Evolutionary conservation across 2,113 vertebrate genomes (phyloP), one percentile per base, ranked within the genome.

Genomic region (Vulpes vulpes): DNA sequence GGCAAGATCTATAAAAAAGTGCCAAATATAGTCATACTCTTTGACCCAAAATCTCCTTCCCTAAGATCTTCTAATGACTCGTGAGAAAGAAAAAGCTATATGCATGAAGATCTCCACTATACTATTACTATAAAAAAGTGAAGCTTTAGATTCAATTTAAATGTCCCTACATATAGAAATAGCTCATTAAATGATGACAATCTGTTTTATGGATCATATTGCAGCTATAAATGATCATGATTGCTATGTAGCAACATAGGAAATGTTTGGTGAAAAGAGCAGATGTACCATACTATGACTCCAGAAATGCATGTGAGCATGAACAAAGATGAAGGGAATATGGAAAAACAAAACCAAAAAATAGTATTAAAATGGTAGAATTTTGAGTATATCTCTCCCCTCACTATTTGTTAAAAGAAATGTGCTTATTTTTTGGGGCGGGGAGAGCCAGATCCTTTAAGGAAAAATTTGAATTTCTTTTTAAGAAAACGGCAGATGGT

Each of bases 401-500:
- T 69, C 3, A 35, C 23, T 43, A 30, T 91, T 92, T 93, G 32
- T 95, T 69, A 2, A 69, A 69, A 69, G 10, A 64, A 81, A 59
- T 55, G 4, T 85, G 38, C 16, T 71, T 96, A 25, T 25, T 59
- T 71, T 86, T 62, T 30, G 1, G 43, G 43, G 7, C 6, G 1
- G 22, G 62, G 35, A n/a, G 22, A 91, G 25, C 22, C 32, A 86
- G 35, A 30, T 91, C n/a, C 88, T 97, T 95, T 81, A 32, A 76
- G 69, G 32, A 38, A 38, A 93, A 92, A 60, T 35, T 65, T 81
- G 64, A 82, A 55, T 93, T 93, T 92, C 9, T 93, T 15, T 85
- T 67, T 65, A 96, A 95, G 80, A 91, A 97, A 89, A 93, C 92
- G 35, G 32, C 71, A 97, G 59, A 49, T 89, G 23, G 32, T 94